Evolutionary conservation across 2,797 vertebrate species (phyloP).

Genomic region (Coregonus suidteri): DNA sequence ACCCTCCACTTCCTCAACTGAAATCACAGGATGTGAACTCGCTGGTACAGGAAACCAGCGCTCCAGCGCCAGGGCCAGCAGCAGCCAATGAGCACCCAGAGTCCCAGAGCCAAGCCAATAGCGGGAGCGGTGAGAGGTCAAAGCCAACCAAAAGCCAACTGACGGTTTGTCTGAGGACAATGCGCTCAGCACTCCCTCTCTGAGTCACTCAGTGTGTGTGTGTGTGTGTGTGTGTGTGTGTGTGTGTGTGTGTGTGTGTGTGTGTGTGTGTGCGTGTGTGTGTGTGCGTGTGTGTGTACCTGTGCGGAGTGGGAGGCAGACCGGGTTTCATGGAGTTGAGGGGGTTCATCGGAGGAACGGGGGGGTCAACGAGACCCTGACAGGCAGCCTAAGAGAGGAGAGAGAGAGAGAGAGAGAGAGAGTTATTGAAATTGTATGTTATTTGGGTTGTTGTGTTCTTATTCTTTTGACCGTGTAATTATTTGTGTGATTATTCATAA

Average conservation of each 20-base stretch:
- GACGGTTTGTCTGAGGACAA: background rate
- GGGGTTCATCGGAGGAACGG: slow-evolving; percentile 68
- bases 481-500: too few relatives aligned
- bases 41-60: slow-evolving; percentile 54
- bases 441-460: background rate
- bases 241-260: slow-evolving; percentile 24
- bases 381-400: slow-evolving; percentile 48
- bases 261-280: slow-evolving; percentile 23
- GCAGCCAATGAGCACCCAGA: slow-evolving; percentile 23
- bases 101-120: slow-evolving; percentile 17
- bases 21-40: slow-evolving; percentile 42
- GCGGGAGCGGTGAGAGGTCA: slow-evolving; percentile 18
- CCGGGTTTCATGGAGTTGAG: slow-evolving; percentile 71
- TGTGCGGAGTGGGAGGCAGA: slow-evolving; percentile 67
- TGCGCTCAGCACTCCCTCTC: background rate
- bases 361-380: slow-evolving; percentile 43
- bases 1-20: slow-evolving; percentile 42
- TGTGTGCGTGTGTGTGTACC: slow-evolving; percentile 44
- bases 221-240: slow-evolving; percentile 20
- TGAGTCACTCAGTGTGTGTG: background rate
- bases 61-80: slow-evolving; percentile 27
- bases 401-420: slow-evolving; percentile 37
- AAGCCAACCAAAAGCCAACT: background rate
- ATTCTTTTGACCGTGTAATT: background rate
- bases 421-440: background rate